Percentiles rank a stretch among this genome's conserved stretches.
phyloP scores from a whole-genome alignment of 2,888 invertebrate species.

The Ormia ochracea region DNA sequence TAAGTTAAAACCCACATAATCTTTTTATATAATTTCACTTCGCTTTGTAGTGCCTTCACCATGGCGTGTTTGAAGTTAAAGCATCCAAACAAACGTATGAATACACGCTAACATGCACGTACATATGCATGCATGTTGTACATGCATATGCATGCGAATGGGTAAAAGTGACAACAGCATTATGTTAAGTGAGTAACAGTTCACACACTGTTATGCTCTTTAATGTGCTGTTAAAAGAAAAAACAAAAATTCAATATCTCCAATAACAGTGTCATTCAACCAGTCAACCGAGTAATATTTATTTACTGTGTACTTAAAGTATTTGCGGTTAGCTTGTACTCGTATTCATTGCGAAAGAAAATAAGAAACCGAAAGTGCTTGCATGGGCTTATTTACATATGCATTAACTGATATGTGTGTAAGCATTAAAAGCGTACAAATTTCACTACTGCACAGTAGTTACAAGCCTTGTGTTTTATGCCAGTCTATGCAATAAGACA shows the following conservation, averaged over 20 bases:
- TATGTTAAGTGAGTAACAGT: constrained; percentile 17
- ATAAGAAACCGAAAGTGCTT: not conserved
- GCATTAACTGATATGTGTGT: constrained; percentile 1
- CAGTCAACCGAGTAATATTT: constrained; percentile 34
- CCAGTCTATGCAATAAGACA: no score
- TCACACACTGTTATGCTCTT: not conserved
- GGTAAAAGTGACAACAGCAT: not conserved
- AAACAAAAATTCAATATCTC: constrained; percentile 42
- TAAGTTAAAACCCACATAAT: constrained; percentile 42
- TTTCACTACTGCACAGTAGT: not conserved
- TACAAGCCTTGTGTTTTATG: no score
- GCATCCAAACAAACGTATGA: not conserved
- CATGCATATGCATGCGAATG: not conserved
- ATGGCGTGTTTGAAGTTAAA: not conserved
- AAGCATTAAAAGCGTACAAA: not conserved
- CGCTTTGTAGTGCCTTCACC: not conserved
- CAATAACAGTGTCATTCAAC: constrained; percentile 47
- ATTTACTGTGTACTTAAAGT: constrained; percentile 20
- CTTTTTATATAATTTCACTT: constrained; percentile 32
- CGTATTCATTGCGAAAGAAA: constrained; percentile 6
- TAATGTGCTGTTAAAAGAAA: no score
- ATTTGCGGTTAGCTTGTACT: constrained; percentile 40
- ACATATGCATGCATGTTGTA: not conserved
- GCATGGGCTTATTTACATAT: no score
- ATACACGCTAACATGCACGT: not conserved